Percentiles rank a stretch among this genome's conserved stretches.
These are phyloP conservation scores for Melinopterus prodromus DNA, from an alignment of 2,888 invertebrate species.

Conservation along the genomic window DNA sequence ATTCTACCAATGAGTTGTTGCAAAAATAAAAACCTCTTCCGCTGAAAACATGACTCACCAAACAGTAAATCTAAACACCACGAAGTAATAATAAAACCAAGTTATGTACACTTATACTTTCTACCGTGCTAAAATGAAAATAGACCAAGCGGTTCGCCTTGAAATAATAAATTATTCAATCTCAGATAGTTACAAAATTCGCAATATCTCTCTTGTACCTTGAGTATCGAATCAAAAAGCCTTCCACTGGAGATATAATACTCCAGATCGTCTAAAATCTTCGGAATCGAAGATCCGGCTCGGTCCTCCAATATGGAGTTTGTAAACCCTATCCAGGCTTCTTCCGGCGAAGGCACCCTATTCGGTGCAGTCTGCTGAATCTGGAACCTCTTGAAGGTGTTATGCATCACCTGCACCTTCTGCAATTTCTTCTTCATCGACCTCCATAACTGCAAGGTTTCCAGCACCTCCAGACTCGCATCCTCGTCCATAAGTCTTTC, in stretches of 20 bases:
- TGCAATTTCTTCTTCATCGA: slow-evolving; percentile 68
- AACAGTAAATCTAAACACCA: no score
- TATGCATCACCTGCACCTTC: slow-evolving; percentile 72
- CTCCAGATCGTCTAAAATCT: slow-evolving; percentile 62
- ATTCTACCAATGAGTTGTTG: no score
- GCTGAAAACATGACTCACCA: no score
- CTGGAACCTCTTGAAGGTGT: slow-evolving; percentile 71
- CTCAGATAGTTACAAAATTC: no score
- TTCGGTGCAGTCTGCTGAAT: slow-evolving; percentile 54
- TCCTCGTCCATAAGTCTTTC: neutral
- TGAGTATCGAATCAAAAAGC: neutral
- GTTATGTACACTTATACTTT: no score
- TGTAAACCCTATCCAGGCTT: slow-evolving; percentile 71
- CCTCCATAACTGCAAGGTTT: slow-evolving; percentile 71
- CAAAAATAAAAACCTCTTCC: no score
- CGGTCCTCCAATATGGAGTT: slow-evolving; percentile 72
- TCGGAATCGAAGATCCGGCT: slow-evolving; percentile 64
- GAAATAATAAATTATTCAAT: no score
- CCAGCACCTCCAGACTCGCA: slow-evolving; percentile 46
- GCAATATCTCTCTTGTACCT: neutral
- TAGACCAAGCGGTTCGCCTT: no score
- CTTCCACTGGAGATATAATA: neutral
- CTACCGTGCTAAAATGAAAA: no score
- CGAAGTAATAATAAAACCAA: no score
- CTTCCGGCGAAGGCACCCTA: slow-evolving; percentile 58